phyloP scores from a whole-genome alignment of 1,140 invertebrate genomes.

The Chrysopa pallens region DNA sequence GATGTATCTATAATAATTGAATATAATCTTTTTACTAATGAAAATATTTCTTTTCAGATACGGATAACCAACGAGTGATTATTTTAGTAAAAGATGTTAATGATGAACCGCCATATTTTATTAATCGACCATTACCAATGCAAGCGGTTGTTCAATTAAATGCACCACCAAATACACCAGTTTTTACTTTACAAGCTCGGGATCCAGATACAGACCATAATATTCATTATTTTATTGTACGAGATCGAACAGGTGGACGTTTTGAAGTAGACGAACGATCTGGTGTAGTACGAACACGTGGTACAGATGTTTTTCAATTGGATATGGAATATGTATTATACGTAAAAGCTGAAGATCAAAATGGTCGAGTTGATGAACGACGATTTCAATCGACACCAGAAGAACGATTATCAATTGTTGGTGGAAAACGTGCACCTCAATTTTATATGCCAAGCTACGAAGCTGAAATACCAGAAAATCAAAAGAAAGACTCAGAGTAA shows the following conservation, averaged over 20 bases:
- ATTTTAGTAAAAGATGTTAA: constrained; percentile 93
- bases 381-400: constrained; percentile 80
- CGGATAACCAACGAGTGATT: constrained; percentile 85
- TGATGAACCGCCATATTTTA: constrained; percentile 89
- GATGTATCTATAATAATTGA: too few species aligned
- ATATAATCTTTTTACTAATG: too few species aligned
- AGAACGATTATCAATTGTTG: constrained; percentile 79
- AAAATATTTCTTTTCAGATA: constrained; percentile 42
- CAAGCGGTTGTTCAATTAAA: constrained; percentile 89
- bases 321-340: constrained; percentile 94
- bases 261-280: constrained; percentile 86
- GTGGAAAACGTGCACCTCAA: constrained; percentile 82
- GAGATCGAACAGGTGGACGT: constrained; percentile 59
- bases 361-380: constrained; percentile 73
- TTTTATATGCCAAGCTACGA: constrained; percentile 88
- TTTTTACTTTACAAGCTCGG: constrained; percentile 85
- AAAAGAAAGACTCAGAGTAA: constrained; percentile 92
- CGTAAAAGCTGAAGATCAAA: constrained; percentile 90
- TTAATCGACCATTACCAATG: constrained; percentile 89
- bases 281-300: constrained; percentile 79
- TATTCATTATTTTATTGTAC: constrained; percentile 87
- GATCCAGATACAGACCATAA: constrained; percentile 90
- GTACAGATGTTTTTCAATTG: constrained; percentile 78
- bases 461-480: constrained; percentile 87
- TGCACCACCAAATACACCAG: constrained; percentile 84